Base-by-base conservation (phyloP, 1,140 invertebrate genomes). In the Zaprionus lachaisei region DNA sequence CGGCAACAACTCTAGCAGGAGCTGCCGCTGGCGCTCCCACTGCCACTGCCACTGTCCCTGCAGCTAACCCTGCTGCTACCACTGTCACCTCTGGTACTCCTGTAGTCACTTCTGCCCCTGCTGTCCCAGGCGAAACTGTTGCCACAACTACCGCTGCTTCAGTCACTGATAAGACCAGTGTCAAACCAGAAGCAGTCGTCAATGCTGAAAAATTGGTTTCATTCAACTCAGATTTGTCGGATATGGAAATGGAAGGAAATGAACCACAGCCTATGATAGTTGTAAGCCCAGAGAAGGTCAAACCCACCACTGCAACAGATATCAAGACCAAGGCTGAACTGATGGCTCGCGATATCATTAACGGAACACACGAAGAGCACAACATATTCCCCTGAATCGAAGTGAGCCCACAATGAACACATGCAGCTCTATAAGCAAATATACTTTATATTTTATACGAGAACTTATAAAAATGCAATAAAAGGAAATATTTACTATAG, bases 251-350 rank as follows among this genome's bases (percentile, higher is more conserved):
- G 66, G 15, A 14, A 0, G 66, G 28, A 31, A 38, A 38, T 15
- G 24, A 9, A 6, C 56, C 67, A 17, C 14, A 9, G 1, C 44
- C 28, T 1, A 15, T 47, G 41, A 9, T 17, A 2, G n/a, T 17
- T 17, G n/a, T 1, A n/a, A 17, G n/a, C 6, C 41, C 41, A 3
- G n/a, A 17, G 2, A 47, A n/a, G 7, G 17, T 2, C 15, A 11
- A 26, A 1, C 31, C 15, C 58, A 51, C n/a, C 20, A 17, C 66
- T 0, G 1, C 9, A 1, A 26, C 28, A 1, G 34, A 64, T 37
- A 24, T 71, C 2, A 12, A n/a, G 14, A 47, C 57, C 57, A 73
- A 73, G 11, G 65, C 66, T 5, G 58, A 74, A 22, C 72, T 74
- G 2, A 56, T 74, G 47, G 72, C 38, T 5, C 72, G 54, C 7